These are phyloP conservation scores for Anser cygnoides DNA, from an alignment of 2,113 vertebrate genomes.

Conservation along the genomic window DNA sequence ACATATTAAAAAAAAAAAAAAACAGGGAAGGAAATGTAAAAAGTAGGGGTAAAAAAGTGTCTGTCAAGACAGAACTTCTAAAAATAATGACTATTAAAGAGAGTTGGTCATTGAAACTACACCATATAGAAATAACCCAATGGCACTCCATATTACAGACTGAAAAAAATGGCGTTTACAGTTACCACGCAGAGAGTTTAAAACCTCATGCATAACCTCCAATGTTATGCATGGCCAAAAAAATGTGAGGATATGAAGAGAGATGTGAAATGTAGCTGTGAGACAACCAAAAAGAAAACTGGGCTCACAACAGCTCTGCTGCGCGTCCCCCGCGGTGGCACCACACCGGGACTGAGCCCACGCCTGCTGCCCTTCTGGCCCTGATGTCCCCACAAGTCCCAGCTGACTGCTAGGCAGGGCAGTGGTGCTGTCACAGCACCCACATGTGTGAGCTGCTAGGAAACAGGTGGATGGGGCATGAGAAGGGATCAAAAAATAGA, in stretches of 20 bases:
- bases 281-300: not conserved
- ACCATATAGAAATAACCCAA: not conserved
- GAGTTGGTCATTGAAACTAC: not conserved
- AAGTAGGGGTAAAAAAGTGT: not conserved
- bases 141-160: not conserved
- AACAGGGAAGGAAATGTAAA: conserved; percentile 27
- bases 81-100: conserved; percentile 16
- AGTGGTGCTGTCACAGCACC: not conserved
- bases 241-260: not conserved
- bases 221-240: not conserved
- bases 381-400: not conserved
- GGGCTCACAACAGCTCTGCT: not conserved
- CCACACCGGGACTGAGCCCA: not conserved
- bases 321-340: no score
- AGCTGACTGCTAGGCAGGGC: not conserved
- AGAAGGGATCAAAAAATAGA: not conserved
- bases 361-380: not conserved
- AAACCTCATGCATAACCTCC: not conserved
- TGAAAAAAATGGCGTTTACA: not conserved
- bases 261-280: not conserved
- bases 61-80: not conserved
- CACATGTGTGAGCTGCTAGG: not conserved
- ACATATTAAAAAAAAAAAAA: not conserved
- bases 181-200: not conserved
- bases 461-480: not conserved